Base-by-base conservation (phyloP, 2,888 invertebrate species). In the Embidobia sp. region DNA sequence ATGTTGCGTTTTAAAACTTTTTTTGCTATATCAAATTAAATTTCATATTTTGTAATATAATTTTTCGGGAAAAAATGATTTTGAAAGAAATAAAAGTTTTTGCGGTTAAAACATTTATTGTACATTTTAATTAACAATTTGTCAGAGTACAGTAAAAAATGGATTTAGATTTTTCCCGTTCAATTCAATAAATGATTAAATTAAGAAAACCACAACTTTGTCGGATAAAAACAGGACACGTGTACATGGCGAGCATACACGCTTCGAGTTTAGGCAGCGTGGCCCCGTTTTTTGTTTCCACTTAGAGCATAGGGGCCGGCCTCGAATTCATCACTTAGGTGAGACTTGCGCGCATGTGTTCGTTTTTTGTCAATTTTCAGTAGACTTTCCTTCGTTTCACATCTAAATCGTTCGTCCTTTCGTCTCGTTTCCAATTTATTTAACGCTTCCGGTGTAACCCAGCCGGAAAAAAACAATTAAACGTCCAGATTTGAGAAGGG, bases 221-320 rank as follows among this genome's bases (percentile, higher is more conserved):
- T 3, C 10, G 15, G 16, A 31, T 37, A 37, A 51, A 51, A 51
- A 3, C 33, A 16, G 22, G 31, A 64, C 64, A 64, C 64, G 51
- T 42, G 44, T 42, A 48, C 26, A 44, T 31, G n/a, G 29, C 2
- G 16, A 31, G n/a, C 57, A 42, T 31, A 49, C 33, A 16, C 16
- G 19, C n/a, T 19, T 16, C 46, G 37, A 44, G 8, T 18, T 46
- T 37, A 31, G 29, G 46, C 51, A 29, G 44, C 15, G 49, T 63
- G 70, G 61, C 53, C 46, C 35, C 37, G 46, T 63, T 72, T 72
- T 72, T 72, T 53, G 48, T 63, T 55, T 55, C 63, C 72, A 72
- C 55, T 72, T 63, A 46, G 10, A 42, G 15, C 33, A 55, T 48
- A 63, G 72, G 55, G 63, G 44, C 33, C 48, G 49, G 22, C 40